Percentiles rank a stretch among this genome's conserved stretches.
Conservation (phyloP, 2,113 vertebrate species). For the Phoxinus phoxinus region DNA sequence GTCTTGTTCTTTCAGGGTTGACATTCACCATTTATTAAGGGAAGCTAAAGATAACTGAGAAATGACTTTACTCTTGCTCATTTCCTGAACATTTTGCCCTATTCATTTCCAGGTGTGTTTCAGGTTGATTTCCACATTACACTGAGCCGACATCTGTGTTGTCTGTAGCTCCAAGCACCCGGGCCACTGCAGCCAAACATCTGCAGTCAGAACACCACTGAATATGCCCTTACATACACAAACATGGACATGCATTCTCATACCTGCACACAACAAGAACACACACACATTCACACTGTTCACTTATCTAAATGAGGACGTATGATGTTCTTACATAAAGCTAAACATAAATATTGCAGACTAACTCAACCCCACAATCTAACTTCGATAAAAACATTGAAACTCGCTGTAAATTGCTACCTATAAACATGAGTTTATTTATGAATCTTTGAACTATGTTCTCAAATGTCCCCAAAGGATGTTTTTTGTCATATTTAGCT, state of each 20-base stretch:
- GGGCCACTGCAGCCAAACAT: conserved; percentile 40
- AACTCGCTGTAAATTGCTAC: background rate
- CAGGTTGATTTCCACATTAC: conserved; percentile 35
- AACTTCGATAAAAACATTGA: background rate
- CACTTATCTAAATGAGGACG: background rate
- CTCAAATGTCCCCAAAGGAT: background rate
- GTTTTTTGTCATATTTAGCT: background rate
- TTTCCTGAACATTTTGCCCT: conserved; percentile 30
- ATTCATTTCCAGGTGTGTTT: conserved; percentile 61
- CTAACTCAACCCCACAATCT: background rate
- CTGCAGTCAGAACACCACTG: conserved; percentile 26
- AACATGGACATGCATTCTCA: conserved; percentile 36
- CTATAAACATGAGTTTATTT: background rate
- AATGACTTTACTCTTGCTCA: conserved; percentile 24
- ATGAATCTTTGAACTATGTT: background rate
- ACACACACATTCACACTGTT: background rate
- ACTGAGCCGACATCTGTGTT: conserved; percentile 57
- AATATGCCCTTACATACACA: conserved; percentile 36
- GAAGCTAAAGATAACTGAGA: conserved; percentile 20
- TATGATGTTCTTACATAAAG: background rate
- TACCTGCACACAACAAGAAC: background rate
- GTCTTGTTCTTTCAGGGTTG: background rate
- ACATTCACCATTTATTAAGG: conserved; percentile 6
- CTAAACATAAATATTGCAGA: background rate
- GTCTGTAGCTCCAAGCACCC: conserved; percentile 48